Conservation (phyloP, 2,797 vertebrate genomes). For the Petrocephalus schoutedeni region DNA sequence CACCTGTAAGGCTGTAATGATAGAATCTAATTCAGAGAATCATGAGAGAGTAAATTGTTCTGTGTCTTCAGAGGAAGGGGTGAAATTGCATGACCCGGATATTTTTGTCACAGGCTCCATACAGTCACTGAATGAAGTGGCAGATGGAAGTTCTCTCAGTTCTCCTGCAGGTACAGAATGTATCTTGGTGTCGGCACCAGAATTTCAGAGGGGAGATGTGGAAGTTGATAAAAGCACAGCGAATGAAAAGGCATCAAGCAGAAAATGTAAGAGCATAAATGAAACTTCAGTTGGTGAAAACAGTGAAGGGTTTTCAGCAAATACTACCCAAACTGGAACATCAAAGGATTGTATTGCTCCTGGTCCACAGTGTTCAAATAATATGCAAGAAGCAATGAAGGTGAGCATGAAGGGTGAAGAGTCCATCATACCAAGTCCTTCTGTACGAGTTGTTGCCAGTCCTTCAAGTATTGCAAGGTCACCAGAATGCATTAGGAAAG, state of each 20-base stretch:
- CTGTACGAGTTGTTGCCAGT: slow-evolving; percentile 42
- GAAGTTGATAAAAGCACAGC: slow-evolving; percentile 7
- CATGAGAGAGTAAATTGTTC: not conserved
- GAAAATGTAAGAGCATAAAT: not conserved
- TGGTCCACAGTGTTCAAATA: not conserved
- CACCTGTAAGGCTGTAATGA: not conserved
- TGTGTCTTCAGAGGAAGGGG: not conserved
- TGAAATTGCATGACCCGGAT: not conserved
- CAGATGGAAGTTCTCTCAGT: not conserved
- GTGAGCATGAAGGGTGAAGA: not conserved
- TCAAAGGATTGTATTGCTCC: not conserved
- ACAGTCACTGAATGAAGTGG: not conserved
- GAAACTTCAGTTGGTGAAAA: not conserved
- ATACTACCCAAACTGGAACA: not conserved
- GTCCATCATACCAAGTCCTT: slow-evolving; percentile 24
- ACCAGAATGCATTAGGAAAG: slow-evolving; percentile 60
- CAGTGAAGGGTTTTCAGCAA: not conserved
- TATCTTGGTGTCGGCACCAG: not conserved
- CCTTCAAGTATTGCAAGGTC: slow-evolving; percentile 44
- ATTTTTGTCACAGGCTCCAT: not conserved
- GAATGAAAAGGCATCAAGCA: not conserved
- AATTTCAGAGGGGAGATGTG: slow-evolving; percentile 13
- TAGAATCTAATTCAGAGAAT: not conserved
- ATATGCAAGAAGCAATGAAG: slow-evolving; percentile 1
- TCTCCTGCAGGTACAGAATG: not conserved